Percentiles rank a stretch among this genome's conserved stretches.
These are phyloP conservation scores for Bagarius yarrelli DNA, from an alignment of 2,113 vertebrate genomes.

Conservation along the genomic window DNA sequence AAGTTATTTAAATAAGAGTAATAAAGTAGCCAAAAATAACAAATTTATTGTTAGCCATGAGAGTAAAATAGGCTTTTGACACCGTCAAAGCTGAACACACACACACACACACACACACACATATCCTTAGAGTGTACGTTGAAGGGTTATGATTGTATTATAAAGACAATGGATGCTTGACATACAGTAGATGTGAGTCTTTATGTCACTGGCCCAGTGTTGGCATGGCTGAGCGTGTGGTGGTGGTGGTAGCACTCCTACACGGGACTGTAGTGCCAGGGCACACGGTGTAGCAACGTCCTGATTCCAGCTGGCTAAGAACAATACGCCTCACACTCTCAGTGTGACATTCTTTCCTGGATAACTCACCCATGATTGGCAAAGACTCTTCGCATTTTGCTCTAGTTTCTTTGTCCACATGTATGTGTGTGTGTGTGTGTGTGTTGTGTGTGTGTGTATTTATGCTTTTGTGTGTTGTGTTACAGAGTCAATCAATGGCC, in stretches of 20 bases:
- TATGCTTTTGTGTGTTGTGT: conserved; percentile 35
- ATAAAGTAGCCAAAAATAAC: too few species aligned
- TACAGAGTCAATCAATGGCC: background rate
- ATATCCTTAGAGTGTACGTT: background rate
- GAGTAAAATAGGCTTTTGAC: conserved; percentile 7
- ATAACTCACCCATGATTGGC: background rate
- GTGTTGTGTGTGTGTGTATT: conserved; percentile 35
- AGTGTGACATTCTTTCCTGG: background rate
- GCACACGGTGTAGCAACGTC: conserved; percentile 16
- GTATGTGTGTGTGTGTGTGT: background rate
- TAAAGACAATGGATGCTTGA: conserved; percentile 24
- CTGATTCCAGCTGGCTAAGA: conserved; percentile 54
- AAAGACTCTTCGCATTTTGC: conserved; percentile 9
- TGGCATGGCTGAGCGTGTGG: background rate
- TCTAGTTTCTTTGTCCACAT: conserved; percentile 26
- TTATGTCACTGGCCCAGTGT: background rate
- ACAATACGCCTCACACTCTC: conserved; percentile 64
- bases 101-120: background rate
- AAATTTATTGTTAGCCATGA: background rate
- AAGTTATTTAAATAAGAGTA: too few species aligned
- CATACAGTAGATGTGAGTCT: conserved; percentile 3
- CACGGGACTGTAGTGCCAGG: conserved; percentile 31
- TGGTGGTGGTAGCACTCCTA: background rate
- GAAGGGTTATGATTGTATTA: conserved; percentile 4
- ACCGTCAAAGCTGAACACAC: background rate